Evolutionary conservation across 1,140 invertebrate species (phyloP).

Genomic region (Drosophila insularis): DNA sequence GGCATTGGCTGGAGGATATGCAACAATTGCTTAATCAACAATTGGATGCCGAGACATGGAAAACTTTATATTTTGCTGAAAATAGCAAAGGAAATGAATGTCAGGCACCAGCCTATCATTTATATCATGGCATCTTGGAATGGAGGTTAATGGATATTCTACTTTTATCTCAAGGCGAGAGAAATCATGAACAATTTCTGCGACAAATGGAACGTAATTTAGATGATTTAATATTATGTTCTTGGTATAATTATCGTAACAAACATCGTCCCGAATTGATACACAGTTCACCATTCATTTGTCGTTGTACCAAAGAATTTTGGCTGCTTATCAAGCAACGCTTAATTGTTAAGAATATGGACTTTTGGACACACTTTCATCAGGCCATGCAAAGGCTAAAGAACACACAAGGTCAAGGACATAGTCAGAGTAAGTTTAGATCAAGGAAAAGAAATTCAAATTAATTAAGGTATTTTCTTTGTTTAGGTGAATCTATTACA

Average conservation of each 20-base stretch:
- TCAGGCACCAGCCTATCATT: slow-evolving; percentile 69
- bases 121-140: slow-evolving; percentile 75
- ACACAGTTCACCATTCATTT: slow-evolving; percentile 65
- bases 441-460: too few species aligned
- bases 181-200: slow-evolving; percentile 17
- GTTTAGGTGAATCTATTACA: slow-evolving; percentile 11
- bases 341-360: slow-evolving; percentile 14
- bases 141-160: slow-evolving; percentile 75
- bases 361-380: slow-evolving; percentile 69
- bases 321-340: slow-evolving; percentile 62
- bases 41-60: slow-evolving; percentile 57
- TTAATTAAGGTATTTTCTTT: background rate
- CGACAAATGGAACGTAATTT: slow-evolving; percentile 52
- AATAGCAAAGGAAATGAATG: slow-evolving; percentile 75
- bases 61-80: slow-evolving; percentile 69
- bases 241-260: slow-evolving; percentile 49
- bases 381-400: slow-evolving; percentile 58
- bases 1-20: slow-evolving; percentile 1
- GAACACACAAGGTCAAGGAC: slow-evolving; percentile 24
- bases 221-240: slow-evolving; percentile 64
- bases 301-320: slow-evolving; percentile 72
- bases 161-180: slow-evolving; percentile 12
- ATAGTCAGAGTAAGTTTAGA: background rate
- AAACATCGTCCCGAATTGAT: slow-evolving; percentile 62
- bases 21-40: slow-evolving; percentile 50